Conservation (phyloP, 2,113 vertebrate genomes). For the Caranx melampygus region DNA sequence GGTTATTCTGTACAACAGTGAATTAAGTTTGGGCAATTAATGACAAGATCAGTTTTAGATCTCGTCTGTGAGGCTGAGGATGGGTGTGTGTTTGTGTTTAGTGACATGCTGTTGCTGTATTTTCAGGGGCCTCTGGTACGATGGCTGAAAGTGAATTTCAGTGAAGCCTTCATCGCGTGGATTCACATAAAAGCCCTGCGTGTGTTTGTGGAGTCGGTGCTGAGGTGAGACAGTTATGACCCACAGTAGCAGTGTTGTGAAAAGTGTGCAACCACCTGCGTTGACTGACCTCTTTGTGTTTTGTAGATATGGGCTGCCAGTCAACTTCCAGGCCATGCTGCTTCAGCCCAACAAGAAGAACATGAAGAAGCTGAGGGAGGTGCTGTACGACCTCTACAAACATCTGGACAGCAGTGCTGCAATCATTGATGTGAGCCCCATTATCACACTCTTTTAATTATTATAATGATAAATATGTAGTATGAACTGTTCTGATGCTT, state of each 20-base stretch:
- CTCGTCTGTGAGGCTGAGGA: background rate
- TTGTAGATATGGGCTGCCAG: slow-evolving; percentile 93
- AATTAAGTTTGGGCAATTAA: background rate
- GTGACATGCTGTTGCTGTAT: slow-evolving; percentile 4
- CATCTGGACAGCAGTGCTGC: slow-evolving; percentile 97
- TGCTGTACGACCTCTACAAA: slow-evolving; percentile 93
- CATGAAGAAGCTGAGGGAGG: slow-evolving; percentile 95
- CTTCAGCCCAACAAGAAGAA: slow-evolving; percentile 97
- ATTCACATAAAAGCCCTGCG: slow-evolving; percentile 98
- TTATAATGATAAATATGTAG: background rate
- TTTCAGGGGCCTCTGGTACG: slow-evolving; percentile 94
- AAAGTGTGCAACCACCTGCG: background rate
- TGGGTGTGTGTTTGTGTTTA: background rate
- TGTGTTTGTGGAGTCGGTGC: slow-evolving; percentile 97
- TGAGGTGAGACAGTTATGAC: slow-evolving; percentile 85
- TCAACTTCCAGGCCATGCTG: slow-evolving; percentile 98
- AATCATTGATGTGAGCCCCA: slow-evolving; percentile 92
- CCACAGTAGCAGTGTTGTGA: background rate
- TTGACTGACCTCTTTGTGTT: slow-evolving; percentile 9
- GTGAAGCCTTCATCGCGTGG: slow-evolving; percentile 99
- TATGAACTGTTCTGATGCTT: background rate
- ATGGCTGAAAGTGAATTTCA: slow-evolving; percentile 99
- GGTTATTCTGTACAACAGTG: background rate
- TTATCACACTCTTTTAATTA: background rate
- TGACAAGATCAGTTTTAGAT: background rate